Evolutionary conservation across 2,113 vertebrate genomes (phyloP).

Genomic region (Nicator chloris): DNA sequence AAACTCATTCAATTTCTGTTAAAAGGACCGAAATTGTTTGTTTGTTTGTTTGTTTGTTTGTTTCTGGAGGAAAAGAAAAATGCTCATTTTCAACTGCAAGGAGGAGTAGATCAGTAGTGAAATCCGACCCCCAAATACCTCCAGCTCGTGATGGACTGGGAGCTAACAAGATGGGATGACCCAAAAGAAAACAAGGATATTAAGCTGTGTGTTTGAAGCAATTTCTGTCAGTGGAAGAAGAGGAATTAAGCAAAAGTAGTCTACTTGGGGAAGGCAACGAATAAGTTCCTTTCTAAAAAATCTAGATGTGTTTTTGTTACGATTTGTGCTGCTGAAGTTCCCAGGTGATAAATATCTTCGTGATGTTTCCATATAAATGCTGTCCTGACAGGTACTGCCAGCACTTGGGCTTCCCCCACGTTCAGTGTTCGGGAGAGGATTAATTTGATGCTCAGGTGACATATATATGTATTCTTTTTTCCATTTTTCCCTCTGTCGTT

Average conservation of each 20-base stretch:
- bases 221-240: neutral
- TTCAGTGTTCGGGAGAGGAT: neutral
- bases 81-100: constrained; percentile 17
- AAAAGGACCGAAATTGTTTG: constrained; percentile 21
- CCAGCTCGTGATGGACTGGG: neutral
- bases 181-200: neutral
- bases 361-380: neutral
- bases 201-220: neutral
- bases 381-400: neutral
- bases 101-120: neutral
- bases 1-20: constrained; percentile 47
- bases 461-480: neutral
- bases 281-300: neutral
- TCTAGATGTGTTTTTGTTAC: neutral
- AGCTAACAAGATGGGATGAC: neutral
- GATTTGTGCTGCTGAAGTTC: neutral
- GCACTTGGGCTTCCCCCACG: neutral
- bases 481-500: neutral
- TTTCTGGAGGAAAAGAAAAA: constrained; percentile 40
- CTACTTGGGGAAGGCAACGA: neutral
- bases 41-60: constrained; percentile 28
- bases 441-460: neutral
- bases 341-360: fast-evolving
- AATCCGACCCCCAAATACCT: neutral
- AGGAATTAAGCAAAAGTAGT: neutral